Conservation (phyloP, 2,888 invertebrate genomes). For the Thyatira batis region DNA sequence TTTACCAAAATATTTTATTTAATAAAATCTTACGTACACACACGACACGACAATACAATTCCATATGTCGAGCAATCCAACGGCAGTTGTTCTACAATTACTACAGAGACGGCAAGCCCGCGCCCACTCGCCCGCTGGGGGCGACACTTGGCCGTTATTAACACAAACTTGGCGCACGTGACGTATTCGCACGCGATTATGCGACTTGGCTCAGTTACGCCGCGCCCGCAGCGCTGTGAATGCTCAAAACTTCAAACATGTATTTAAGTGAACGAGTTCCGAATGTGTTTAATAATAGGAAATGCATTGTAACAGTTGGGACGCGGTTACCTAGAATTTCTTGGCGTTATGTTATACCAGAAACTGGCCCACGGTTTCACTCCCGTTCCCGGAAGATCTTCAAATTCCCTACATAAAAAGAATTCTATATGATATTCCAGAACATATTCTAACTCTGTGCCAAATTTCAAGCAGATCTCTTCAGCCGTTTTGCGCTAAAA, state of each 20-base stretch:
- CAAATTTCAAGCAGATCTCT: too few species aligned
- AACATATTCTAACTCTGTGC: too few species aligned
- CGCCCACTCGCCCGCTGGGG: constrained; percentile 21
- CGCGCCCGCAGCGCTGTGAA: too few species aligned
- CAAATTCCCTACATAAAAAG: too few species aligned
- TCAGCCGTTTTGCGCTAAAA: too few species aligned
- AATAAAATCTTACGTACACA: background rate
- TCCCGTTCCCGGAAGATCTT: too few species aligned
- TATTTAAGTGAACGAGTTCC: background rate
- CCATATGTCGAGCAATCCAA: background rate
- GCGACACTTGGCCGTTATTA: constrained; percentile 35
- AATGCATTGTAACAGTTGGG: background rate
- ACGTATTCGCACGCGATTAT: constrained; percentile 44
- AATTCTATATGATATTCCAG: too few species aligned
- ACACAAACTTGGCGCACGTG: constrained; percentile 30
- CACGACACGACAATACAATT: background rate
- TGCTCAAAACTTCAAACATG: constrained; percentile 18
- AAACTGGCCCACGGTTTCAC: too few species aligned
- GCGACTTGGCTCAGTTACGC: constrained; percentile 34
- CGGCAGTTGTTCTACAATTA: constrained; percentile 23
- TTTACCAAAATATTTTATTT: too few species aligned
- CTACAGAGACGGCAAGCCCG: constrained; percentile 11
- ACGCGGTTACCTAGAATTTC: too few species aligned
- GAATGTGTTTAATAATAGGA: background rate
- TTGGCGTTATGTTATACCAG: too few species aligned